Conservation (phyloP, 2,888 invertebrate genomes). For the Andrena bicolor region DNA sequence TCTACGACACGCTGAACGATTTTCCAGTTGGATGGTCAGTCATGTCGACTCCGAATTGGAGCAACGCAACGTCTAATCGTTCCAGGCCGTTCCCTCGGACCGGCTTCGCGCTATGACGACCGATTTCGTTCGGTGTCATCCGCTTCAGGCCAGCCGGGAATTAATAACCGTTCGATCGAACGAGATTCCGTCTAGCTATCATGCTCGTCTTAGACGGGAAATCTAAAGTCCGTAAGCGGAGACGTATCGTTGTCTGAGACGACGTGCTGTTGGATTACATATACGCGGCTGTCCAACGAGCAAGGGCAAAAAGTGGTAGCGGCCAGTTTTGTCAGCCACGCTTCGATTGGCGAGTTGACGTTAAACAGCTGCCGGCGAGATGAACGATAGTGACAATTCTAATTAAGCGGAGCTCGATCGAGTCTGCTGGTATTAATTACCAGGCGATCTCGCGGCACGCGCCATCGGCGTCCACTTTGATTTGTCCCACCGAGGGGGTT, state of each 20-base stretch:
- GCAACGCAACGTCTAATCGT: neutral
- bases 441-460: constrained; percentile 33
- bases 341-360: constrained; percentile 62
- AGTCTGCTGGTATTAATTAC: constrained; percentile 62
- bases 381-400: constrained; percentile 72
- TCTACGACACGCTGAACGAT: constrained; percentile 19
- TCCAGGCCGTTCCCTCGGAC: neutral
- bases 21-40: constrained; percentile 30
- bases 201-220: constrained; percentile 38
- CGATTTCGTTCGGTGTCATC: constrained; percentile 1
- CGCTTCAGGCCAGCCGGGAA: constrained; percentile 15
- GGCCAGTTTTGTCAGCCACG: constrained; percentile 64
- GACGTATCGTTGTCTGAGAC: constrained; percentile 29
- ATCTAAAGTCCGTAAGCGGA: constrained; percentile 51
- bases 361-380: constrained; percentile 60
- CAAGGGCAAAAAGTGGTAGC: constrained; percentile 61
- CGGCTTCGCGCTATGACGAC: neutral
- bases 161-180: constrained; percentile 52
- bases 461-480: constrained; percentile 20
- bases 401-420: constrained; percentile 64
- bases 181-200: constrained; percentile 34
- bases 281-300: constrained; percentile 35
- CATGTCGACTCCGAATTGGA: constrained; percentile 15
- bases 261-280: constrained; percentile 51
- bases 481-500: neutral